Percentiles rank a stretch among this genome's conserved stretches.
phyloP scores from a whole-genome alignment of 2,113 vertebrate species.

The Formicarius rufipectus region DNA sequence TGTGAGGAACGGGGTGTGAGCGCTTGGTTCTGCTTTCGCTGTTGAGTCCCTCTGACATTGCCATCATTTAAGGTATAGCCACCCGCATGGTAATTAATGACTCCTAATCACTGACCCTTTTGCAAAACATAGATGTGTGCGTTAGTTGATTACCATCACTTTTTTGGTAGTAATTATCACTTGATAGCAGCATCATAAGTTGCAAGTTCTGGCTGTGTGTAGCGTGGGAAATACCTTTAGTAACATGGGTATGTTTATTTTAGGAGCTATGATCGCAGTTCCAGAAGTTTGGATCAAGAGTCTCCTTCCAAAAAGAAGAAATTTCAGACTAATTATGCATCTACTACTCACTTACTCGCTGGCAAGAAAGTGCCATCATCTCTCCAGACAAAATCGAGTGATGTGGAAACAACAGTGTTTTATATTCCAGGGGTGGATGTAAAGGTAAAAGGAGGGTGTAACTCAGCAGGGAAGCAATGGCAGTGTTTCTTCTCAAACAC shows the following conservation, averaged over 20 bases:
- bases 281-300: constrained; percentile 92
- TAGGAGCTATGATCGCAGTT: constrained; percentile 93
- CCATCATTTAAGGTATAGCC: not conserved
- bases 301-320: constrained; percentile 97
- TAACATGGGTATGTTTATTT: not conserved
- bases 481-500: not conserved
- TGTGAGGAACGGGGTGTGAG: not conserved
- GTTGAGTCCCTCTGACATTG: not conserved
- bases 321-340: constrained; percentile 88
- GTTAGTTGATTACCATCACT: not conserved
- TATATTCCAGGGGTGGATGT: constrained; percentile 99
- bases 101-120: not conserved
- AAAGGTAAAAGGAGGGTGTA: constrained; percentile 80
- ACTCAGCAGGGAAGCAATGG: not conserved
- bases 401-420: constrained; percentile 95
- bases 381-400: constrained; percentile 91
- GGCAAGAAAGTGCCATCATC: constrained; percentile 94
- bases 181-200: rapidly evolving
- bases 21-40: not conserved
- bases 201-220: not conserved
- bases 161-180: not conserved
- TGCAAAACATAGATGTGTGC: not conserved
- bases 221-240: not conserved
- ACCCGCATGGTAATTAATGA: not conserved
- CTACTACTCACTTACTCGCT: constrained; percentile 87